Conservation (phyloP, 2,113 vertebrate species). For the Pollimyrus isidori region DNA sequence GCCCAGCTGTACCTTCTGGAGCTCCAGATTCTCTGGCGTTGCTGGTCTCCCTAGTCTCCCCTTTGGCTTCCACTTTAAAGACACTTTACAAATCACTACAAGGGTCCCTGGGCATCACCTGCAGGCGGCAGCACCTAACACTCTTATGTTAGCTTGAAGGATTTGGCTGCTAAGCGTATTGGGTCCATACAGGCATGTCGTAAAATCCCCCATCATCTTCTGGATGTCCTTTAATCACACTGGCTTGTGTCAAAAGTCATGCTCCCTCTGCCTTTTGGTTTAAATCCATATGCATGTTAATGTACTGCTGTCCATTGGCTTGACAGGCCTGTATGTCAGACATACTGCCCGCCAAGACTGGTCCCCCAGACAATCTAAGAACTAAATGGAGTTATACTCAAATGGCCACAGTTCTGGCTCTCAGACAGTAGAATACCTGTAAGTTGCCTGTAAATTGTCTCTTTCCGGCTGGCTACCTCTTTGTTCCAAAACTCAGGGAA, state of each 20-base stretch:
- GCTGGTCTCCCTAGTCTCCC: background rate
- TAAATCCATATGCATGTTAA: background rate
- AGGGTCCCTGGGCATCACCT: background rate
- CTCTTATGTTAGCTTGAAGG: background rate
- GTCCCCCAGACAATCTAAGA: background rate
- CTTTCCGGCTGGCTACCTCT: background rate
- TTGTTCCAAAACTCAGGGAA: background rate
- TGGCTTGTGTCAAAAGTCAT: background rate
- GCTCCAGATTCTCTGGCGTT: background rate
- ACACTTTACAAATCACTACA: background rate
- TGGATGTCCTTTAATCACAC: background rate
- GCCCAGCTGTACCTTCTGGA: background rate
- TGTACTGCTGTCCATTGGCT: background rate
- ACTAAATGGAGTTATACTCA: background rate
- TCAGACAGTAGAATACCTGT: background rate
- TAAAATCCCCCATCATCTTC: conserved; percentile 38
- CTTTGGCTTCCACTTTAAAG: background rate
- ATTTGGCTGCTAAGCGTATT: background rate
- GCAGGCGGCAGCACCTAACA: background rate
- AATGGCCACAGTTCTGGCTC: background rate
- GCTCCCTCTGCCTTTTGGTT: background rate
- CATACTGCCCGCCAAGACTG: background rate
- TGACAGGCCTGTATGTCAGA: background rate
- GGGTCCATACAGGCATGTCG: background rate
- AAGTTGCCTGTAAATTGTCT: background rate